Conservation (phyloP, 2,888 invertebrate species). For the Sericinus montela region DNA sequence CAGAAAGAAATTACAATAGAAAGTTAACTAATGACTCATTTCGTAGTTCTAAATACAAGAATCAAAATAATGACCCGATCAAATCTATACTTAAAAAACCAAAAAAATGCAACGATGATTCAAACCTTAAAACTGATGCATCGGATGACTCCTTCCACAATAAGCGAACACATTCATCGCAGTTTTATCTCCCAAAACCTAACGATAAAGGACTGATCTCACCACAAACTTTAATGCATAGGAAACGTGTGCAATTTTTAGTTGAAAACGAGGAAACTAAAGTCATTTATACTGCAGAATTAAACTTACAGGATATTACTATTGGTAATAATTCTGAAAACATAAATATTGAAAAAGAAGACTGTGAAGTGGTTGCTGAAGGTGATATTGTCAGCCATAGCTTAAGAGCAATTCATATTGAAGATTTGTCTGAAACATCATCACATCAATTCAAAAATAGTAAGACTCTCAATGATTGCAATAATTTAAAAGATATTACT, state of each 20-base stretch:
- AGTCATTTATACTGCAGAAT: constrained; percentile 70
- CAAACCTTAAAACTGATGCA: constrained; percentile 44
- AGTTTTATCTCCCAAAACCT: constrained; percentile 82
- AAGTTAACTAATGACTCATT: constrained; percentile 42
- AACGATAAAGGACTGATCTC: constrained; percentile 52
- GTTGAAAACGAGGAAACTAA: constrained; percentile 81
- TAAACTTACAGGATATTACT: constrained; percentile 59
- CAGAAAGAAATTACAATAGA: constrained; percentile 50
- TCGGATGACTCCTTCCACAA: constrained; percentile 49
- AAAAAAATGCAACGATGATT: constrained; percentile 54
- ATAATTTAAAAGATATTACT: constrained; percentile 34
- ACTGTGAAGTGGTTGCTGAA: constrained; percentile 34
- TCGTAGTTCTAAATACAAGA: constrained; percentile 52
- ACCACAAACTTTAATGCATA: constrained; percentile 60
- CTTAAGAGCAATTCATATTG: constrained; percentile 28
- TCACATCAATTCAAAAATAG: constrained; percentile 23
- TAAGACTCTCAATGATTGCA: constrained; percentile 31
- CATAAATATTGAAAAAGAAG: constrained; percentile 40
- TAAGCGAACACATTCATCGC: constrained; percentile 64
- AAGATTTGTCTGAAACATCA: not conserved
- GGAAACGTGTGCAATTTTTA: constrained; percentile 86
- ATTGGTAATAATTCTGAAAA: constrained; percentile 36
- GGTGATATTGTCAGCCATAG: constrained; percentile 65
- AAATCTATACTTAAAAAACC: constrained; percentile 82
- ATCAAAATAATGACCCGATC: constrained; percentile 62